Base-by-base conservation (phyloP, 2,888 invertebrate species). In the Drosophila setosimentum region DNA sequence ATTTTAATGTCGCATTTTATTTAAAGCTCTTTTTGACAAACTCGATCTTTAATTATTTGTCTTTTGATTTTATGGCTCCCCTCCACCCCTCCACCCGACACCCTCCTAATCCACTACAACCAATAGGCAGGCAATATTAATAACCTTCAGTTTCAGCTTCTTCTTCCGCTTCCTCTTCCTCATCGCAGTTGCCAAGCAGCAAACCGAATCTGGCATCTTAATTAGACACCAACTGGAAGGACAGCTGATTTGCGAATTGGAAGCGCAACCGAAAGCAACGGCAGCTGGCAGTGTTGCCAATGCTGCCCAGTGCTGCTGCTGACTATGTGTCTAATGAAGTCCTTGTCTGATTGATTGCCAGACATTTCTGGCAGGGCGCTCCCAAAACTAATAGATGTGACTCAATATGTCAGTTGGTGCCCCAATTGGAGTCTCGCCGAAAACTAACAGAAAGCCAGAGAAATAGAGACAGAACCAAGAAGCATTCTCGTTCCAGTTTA, bases 281-380 rank as follows among this genome's bases (percentile, higher is more conserved):
- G 24, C 45, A 24, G 21, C 24, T 24, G 45, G 24, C 45, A 54
- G 61, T 33, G 53, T 37, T 50, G 50, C 59, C 55, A 61, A 8
- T 7, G 45, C 40, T 40, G 51, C 62, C 50, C 54, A 37, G 3
- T 57, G 29, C 54, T 67, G 71, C 58, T 77, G 29, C 54, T 67
- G 71, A 55, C 77, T 80, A 83, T 85, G 83, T 82, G 72, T 73
- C 86, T 86, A 86, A 86, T 86, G 86, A 86, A 86, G 88, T 83
- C 73, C 72, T 78, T 68, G 45, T 73, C 76, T 86, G 83, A 88
- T 88, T 88, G 88, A 88, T 88, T 76, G 80, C 70, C 68, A 40
- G 57, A 63, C 88, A 82, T 82, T 86, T 85, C 88, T 77, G 86
- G 61, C 66, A 51, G 72, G 51, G 16, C 24, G 24, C 49, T 33